These are phyloP conservation scores for Adelosebastes latens DNA, from an alignment of 2,797 vertebrate species.

Conservation along the genomic window DNA sequence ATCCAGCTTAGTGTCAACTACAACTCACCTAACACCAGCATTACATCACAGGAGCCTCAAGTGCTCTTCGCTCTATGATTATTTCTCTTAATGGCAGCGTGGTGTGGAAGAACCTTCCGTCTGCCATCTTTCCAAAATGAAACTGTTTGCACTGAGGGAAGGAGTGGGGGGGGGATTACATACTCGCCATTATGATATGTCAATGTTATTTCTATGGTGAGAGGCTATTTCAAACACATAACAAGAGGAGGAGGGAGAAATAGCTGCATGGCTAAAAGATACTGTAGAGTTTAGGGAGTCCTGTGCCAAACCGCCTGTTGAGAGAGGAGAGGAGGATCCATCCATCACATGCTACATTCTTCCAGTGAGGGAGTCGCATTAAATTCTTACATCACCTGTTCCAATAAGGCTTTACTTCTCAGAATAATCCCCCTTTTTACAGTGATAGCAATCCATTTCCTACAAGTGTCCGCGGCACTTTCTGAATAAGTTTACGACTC, in stretches of 20 bases:
- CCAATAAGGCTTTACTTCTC: conserved; percentile 64
- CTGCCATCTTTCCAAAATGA: conserved; percentile 70
- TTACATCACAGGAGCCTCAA: conserved; percentile 65
- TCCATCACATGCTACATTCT: conserved; percentile 72
- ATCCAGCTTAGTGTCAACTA: conserved; percentile 61
- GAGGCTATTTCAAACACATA: conserved; percentile 63
- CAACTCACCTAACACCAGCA: conserved; percentile 61
- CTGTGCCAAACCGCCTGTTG: conserved; percentile 62
- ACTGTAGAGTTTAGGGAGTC: conserved; percentile 48
- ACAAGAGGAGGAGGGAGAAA: conserved; percentile 35
- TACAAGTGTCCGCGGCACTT: conserved; percentile 42
- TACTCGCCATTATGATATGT: conserved; percentile 57
- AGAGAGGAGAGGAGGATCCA: conserved; percentile 67
- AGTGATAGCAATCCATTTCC: background rate
- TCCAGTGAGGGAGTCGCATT: conserved; percentile 62
- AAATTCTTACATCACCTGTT: conserved; percentile 73
- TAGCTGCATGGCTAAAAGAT: conserved; percentile 54
- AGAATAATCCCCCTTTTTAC: conserved; percentile 31
- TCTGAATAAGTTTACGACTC: conserved; percentile 27
- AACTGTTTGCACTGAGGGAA: conserved; percentile 49
- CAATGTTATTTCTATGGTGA: conserved; percentile 74
- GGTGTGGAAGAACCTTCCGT: conserved; percentile 56
- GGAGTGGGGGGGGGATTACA: conserved; percentile 31
- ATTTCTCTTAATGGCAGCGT: conserved; percentile 56
- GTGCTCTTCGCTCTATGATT: conserved; percentile 50